phyloP scores from a whole-genome alignment of 23 tunicate genomes.

The Botrylloides violaceus region DNA sequence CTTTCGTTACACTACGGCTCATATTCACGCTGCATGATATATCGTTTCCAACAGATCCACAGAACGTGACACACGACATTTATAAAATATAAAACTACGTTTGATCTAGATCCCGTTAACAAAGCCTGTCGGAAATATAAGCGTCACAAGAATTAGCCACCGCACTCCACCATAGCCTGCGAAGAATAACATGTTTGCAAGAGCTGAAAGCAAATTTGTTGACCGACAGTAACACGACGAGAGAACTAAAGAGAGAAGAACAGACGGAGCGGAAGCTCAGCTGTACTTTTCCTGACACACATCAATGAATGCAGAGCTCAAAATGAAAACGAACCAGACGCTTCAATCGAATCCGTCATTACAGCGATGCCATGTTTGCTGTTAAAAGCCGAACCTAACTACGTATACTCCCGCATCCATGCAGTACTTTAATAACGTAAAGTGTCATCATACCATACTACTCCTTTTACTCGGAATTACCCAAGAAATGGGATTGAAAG shows the following conservation, averaged over 20 bases:
- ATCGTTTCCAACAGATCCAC: slow-evolving; percentile 1
- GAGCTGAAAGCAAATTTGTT: not conserved
- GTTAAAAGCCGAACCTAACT: too few relatives aligned
- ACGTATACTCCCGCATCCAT: too few relatives aligned
- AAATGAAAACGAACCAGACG: not conserved
- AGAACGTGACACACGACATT: slow-evolving; percentile 19
- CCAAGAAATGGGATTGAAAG: too few relatives aligned
- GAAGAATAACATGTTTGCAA: slow-evolving; percentile 20
- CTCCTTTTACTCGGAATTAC: too few relatives aligned
- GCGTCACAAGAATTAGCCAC: not conserved
- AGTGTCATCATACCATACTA: too few relatives aligned
- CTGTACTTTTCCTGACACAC: slow-evolving; percentile 25
- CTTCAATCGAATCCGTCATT: too few relatives aligned
- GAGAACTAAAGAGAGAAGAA: not conserved
- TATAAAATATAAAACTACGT: not conserved
- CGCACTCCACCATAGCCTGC: not conserved
- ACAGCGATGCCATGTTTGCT: too few relatives aligned
- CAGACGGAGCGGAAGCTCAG: slow-evolving; percentile 13
- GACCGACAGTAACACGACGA: slow-evolving; percentile 17
- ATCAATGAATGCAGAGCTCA: not conserved
- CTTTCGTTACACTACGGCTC: slow-evolving; percentile 7
- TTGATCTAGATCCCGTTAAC: not conserved
- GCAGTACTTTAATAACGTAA: too few relatives aligned
- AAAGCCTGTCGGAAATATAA: not conserved
- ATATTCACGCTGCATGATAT: slow-evolving; percentile 4